Evolutionary conservation across 2,113 vertebrate genomes (phyloP).

Genomic region (Larimichthys polyactis): DNA sequence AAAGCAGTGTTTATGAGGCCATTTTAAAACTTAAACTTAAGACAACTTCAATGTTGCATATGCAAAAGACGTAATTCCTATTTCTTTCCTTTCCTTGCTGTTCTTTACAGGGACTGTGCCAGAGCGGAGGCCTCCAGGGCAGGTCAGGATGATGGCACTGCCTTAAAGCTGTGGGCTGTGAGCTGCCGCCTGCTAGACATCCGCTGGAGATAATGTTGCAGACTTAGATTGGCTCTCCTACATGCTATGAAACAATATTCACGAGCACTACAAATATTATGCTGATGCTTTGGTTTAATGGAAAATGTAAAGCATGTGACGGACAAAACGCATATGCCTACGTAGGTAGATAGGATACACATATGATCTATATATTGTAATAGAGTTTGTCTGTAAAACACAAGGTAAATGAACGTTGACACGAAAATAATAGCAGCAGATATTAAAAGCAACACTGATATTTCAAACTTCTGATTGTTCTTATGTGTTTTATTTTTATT

Average conservation of each 20-base stretch:
- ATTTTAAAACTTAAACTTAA: neutral
- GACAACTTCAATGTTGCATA: neutral
- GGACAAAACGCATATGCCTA: neutral
- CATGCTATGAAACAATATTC: neutral
- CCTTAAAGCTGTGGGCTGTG: slow-evolving; percentile 80
- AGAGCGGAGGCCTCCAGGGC: slow-evolving; percentile 59
- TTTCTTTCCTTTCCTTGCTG: neutral
- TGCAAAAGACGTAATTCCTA: neutral
- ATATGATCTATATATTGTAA: neutral
- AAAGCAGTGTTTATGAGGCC: neutral
- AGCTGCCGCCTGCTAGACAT: slow-evolving; percentile 83
- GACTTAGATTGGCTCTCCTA: neutral
- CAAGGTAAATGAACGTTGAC: neutral
- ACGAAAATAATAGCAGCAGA: neutral
- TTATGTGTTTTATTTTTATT: neutral
- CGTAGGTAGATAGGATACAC: too few relatives aligned
- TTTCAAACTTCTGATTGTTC: neutral
- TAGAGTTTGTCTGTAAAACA: neutral
- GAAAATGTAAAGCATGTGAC: neutral
- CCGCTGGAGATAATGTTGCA: slow-evolving; percentile 75
- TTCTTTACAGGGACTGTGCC: slow-evolving; percentile 71
- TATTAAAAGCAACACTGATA: slow-evolving; percentile 17
- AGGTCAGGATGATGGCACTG: slow-evolving; percentile 74
- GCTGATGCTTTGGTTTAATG: neutral
- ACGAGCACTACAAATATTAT: neutral